A percentile compares a stretch with the other conserved stretches of the same genome.
These are phyloP conservation scores for Ganaspis sp. DNA, from an alignment of 1,140 invertebrate genomes.

Conservation along the genomic window DNA sequence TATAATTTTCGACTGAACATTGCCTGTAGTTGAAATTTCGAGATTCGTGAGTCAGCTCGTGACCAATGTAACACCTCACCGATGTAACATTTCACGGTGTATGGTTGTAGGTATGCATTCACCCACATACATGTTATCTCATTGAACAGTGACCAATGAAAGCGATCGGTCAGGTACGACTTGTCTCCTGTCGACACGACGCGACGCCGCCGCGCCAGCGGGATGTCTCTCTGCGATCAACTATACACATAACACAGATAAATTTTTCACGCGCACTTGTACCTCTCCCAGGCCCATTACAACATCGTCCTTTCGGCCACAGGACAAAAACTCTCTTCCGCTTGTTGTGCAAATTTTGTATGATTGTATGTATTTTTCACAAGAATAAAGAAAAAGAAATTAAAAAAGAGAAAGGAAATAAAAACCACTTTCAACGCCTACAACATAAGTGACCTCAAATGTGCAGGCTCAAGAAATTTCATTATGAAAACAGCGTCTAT, in stretches of 20 bases:
- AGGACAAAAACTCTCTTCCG: conserved; percentile 34
- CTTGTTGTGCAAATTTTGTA: conserved; percentile 24
- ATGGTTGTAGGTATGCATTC: neutral
- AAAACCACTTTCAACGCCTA: conserved; percentile 17
- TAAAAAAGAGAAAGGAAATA: neutral
- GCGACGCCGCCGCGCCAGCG: conserved; percentile 53
- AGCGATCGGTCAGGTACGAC: conserved; percentile 57
- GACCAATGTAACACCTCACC: conserved; percentile 41
- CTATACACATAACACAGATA: conserved; percentile 69
- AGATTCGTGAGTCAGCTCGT: conserved; percentile 55
- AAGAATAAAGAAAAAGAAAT: neutral
- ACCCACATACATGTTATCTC: conserved; percentile 20
- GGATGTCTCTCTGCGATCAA: conserved; percentile 67
- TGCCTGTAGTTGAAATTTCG: conserved; percentile 50
- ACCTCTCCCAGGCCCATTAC: conserved; percentile 57
- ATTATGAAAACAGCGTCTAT: neutral
- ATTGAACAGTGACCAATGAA: conserved; percentile 22
- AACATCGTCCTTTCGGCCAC: conserved; percentile 50
- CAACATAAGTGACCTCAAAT: conserved; percentile 19
- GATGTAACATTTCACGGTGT: conserved; percentile 15
- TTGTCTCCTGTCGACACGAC: conserved; percentile 58
- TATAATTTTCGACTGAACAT: conserved; percentile 38
- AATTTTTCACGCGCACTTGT: conserved; percentile 66
- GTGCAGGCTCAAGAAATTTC: neutral
- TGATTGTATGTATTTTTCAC: conserved; percentile 4